Evolutionary conservation across 2,113 vertebrate genomes (phyloP).

Genomic region (Aspiorhynchus laticeps): DNA sequence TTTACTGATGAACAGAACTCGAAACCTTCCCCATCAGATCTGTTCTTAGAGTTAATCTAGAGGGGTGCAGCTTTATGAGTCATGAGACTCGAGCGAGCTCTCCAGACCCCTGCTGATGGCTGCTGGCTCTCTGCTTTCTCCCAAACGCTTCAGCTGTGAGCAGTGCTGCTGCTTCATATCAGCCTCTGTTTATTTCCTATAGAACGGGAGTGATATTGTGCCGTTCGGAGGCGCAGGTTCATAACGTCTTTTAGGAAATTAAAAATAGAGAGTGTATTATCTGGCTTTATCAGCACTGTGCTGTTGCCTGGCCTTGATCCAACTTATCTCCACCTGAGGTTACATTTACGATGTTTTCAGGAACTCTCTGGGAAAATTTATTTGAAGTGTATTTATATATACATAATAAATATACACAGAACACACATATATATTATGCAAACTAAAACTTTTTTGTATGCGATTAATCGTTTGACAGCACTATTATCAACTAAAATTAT

Average conservation of each 20-base stretch:
- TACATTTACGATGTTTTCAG: background rate
- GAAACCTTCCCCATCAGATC: slow-evolving; percentile 26
- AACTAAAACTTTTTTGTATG: too few species aligned
- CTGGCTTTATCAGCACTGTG: slow-evolving; percentile 71
- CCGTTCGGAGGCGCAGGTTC: slow-evolving; percentile 44
- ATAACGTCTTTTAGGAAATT: slow-evolving; percentile 74
- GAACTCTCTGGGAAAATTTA: background rate
- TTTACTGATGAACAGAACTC: slow-evolving; percentile 19
- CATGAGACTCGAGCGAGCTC: background rate
- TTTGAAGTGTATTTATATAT: too few species aligned
- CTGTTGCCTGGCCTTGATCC: slow-evolving; percentile 58
- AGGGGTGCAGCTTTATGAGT: slow-evolving; percentile 18
- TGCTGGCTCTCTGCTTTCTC: background rate
- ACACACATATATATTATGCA: too few species aligned
- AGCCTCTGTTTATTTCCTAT: slow-evolving; percentile 50
- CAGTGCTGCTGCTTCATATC: slow-evolving; percentile 33
- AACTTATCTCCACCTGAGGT: slow-evolving; percentile 27
- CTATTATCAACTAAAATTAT: background rate
- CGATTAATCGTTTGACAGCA: too few species aligned
- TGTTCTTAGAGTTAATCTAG: background rate
- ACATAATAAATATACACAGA: too few species aligned
- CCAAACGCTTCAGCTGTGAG: background rate
- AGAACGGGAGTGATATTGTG: slow-evolving; percentile 56
- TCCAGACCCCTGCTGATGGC: background rate
- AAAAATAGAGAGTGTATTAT: slow-evolving; percentile 72